A percentile compares a stretch with the other conserved stretches of the same genome.
Conservation (phyloP, 2,113 vertebrate genomes). For the Callionymus lyra region DNA sequence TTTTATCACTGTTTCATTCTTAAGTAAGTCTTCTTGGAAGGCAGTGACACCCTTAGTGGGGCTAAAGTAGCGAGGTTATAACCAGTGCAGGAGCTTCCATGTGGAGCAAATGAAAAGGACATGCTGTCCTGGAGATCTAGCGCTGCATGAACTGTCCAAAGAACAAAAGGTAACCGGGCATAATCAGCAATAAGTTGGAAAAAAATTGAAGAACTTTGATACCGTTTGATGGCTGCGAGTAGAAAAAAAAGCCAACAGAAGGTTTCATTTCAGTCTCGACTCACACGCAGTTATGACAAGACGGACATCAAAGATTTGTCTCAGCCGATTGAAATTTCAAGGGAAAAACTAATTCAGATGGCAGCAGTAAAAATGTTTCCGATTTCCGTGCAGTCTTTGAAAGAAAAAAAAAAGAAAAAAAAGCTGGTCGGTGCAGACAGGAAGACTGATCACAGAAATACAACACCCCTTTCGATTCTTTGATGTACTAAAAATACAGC, state of each 20-base stretch:
- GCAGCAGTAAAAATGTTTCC: neutral
- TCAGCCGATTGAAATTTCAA: conserved; percentile 6
- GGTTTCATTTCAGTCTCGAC: conserved; percentile 9
- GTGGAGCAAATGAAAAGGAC: conserved; percentile 38
- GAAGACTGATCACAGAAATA: no score
- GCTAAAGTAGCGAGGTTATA: conserved; percentile 23
- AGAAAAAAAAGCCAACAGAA: conserved; percentile 15
- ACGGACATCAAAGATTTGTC: conserved; percentile 13
- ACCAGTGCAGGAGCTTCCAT: conserved; percentile 27
- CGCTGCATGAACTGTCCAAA: conserved; percentile 23
- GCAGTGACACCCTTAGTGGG: conserved; percentile 2
- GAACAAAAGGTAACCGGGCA: conserved; percentile 28
- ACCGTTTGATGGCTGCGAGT: conserved; percentile 20
- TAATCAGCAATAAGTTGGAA: conserved; percentile 36
- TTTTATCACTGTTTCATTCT: conserved; percentile 5
- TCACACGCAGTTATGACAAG: neutral
- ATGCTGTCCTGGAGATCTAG: neutral
- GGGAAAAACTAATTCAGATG: conserved; percentile 1
- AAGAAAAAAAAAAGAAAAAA: no score
- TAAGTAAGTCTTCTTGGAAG: neutral
- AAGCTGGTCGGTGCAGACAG: no score
- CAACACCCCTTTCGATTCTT: no score
- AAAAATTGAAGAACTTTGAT: conserved; percentile 23
- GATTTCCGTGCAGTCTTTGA: conserved; percentile 2
- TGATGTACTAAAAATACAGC: no score